Conservation (phyloP, 2,888 invertebrate species). For the Lumbricus terrestris region DNA sequence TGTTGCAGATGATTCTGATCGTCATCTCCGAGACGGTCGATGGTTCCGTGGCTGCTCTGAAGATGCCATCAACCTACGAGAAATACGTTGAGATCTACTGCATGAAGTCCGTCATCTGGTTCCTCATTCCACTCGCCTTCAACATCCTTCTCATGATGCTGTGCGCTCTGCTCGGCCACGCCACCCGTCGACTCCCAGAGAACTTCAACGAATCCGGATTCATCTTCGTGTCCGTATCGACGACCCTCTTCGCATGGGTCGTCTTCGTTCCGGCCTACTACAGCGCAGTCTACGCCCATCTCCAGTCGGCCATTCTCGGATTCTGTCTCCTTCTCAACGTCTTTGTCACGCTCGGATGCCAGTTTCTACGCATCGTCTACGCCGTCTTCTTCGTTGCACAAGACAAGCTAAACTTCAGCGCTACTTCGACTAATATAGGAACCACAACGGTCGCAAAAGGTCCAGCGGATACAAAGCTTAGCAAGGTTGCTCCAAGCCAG, state of each 20-base stretch:
- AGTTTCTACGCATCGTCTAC: constrained; percentile 32
- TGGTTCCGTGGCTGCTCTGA: background rate
- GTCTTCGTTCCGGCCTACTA: constrained; percentile 35
- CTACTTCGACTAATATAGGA: constrained; percentile 29
- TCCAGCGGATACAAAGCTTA: background rate
- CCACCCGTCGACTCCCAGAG: constrained; percentile 34
- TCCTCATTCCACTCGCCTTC: constrained; percentile 42
- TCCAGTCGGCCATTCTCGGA: constrained; percentile 28
- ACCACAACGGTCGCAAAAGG: background rate
- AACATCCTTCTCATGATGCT: constrained; percentile 30
- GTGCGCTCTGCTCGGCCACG: constrained; percentile 33
- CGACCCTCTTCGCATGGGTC: constrained; percentile 35
- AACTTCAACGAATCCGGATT: constrained; percentile 39
- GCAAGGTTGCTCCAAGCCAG: background rate
- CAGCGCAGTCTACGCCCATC: constrained; percentile 31
- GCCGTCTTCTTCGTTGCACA: constrained; percentile 32
- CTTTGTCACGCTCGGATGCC: constrained; percentile 29
- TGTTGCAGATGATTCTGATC: constrained; percentile 19
- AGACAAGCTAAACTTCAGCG: constrained; percentile 20
- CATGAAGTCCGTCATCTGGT: constrained; percentile 35
- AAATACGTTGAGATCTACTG: constrained; percentile 20
- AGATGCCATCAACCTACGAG: constrained; percentile 24
- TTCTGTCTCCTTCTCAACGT: constrained; percentile 33
- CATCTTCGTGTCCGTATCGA: constrained; percentile 36
- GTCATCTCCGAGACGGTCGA: background rate